Conservation (phyloP, 2,113 vertebrate genomes). For the Xiphophorus couchianus region DNA sequence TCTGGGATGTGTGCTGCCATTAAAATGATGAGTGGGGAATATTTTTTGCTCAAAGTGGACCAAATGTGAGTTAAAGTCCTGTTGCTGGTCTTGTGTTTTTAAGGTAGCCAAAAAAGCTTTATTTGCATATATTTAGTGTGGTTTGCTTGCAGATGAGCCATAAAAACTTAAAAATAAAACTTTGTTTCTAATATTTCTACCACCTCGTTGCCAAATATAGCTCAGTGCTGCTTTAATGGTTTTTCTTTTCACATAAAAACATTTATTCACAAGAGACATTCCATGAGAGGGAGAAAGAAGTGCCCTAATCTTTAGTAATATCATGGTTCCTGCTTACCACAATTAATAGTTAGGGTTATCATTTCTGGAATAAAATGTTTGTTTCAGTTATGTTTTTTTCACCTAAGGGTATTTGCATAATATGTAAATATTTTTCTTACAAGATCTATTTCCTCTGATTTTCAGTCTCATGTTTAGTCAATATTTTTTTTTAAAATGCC, state of each 20-base stretch:
- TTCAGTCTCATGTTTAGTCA: conserved; percentile 11
- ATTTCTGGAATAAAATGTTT: neutral
- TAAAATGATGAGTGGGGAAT: neutral
- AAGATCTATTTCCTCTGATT: conserved; percentile 10
- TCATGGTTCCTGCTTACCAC: conserved; percentile 6
- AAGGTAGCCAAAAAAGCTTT: neutral
- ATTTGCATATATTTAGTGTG: neutral
- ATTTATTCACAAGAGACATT: conserved; percentile 54
- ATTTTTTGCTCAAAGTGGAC: conserved; percentile 22
- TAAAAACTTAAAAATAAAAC: conserved; percentile 27
- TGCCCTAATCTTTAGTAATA: neutral
- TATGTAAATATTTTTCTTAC: conserved; percentile 47
- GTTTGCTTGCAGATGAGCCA: conserved; percentile 51
- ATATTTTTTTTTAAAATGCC: neutral
- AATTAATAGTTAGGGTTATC: neutral
- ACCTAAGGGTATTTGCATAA: conserved; percentile 44
- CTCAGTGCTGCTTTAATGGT: conserved; percentile 23
- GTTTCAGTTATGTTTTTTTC: conserved; percentile 6
- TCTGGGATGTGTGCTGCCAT: neutral
- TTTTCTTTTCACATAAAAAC: conserved; percentile 16
- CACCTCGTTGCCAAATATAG: neutral
- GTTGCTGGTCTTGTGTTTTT: neutral
- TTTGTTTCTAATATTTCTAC: conserved; percentile 23
- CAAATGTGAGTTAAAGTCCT: conserved; percentile 17
- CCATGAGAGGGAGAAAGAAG: conserved; percentile 32